Percentiles rank a stretch among this genome's conserved stretches.
phyloP scores from a whole-genome alignment of 2,888 invertebrate species.

The Calephelis perditalis region DNA sequence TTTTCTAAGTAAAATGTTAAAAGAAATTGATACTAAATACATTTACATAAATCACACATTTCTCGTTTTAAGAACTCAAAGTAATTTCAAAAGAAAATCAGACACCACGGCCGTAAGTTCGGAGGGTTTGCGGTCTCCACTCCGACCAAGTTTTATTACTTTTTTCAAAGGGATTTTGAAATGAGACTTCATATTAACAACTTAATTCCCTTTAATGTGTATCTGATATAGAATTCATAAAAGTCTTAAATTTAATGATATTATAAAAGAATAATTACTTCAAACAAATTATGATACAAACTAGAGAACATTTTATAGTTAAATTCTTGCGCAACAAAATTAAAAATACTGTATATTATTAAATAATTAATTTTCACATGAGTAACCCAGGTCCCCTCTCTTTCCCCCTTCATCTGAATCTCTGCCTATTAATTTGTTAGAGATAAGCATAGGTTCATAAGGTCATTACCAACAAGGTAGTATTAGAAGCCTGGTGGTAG shows the following conservation, averaged over 20 bases:
- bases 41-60: conserved; percentile 19
- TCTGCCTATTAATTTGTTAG: too few species aligned
- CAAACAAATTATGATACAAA: too few species aligned
- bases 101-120: conserved; percentile 36
- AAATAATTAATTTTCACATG: too few species aligned
- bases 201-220: not conserved
- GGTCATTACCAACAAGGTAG: too few species aligned
- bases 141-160: conserved; percentile 60
- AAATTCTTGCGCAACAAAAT: too few species aligned
- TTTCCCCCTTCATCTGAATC: too few species aligned
- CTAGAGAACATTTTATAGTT: too few species aligned
- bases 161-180: conserved; percentile 37
- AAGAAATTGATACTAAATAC: not conserved
- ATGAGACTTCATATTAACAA: conserved; percentile 4
- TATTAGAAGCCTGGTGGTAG: too few species aligned
- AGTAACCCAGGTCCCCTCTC: too few species aligned
- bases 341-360: too few species aligned
- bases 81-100: conserved; percentile 44
- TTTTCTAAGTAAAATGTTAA: too few species aligned
- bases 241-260: conserved; percentile 7
- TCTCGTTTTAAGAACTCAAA: conserved; percentile 24
- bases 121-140: conserved; percentile 60
- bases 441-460: too few species aligned
- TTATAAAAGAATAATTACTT: not conserved
- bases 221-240: not conserved